Evolutionary conservation across 2,113 vertebrate genomes (phyloP).

Genomic region (Cololabis saira): DNA sequence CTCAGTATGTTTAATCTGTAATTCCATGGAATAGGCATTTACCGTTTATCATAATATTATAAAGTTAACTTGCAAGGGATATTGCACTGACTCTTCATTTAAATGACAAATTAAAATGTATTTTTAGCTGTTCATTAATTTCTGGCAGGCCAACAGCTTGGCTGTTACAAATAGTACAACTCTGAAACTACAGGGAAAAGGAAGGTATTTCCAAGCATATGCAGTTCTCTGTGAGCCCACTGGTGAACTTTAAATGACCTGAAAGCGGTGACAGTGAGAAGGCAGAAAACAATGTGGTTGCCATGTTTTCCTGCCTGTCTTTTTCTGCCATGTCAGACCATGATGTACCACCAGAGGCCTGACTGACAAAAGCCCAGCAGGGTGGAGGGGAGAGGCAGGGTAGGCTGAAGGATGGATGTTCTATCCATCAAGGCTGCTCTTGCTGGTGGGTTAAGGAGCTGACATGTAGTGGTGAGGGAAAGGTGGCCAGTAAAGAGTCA

Average conservation of each 20-base stretch:
- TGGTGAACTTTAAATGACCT: slow-evolving; percentile 79
- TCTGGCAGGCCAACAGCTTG: not conserved
- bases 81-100: slow-evolving; percentile 4
- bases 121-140: slow-evolving; percentile 50
- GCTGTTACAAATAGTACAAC: slow-evolving; percentile 36
- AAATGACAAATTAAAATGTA: slow-evolving; percentile 31
- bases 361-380: slow-evolving; percentile 74
- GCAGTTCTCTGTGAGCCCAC: slow-evolving; percentile 45
- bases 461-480: slow-evolving; percentile 72
- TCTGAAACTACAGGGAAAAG: not conserved
- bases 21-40: slow-evolving; percentile 1
- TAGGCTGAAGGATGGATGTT: slow-evolving; percentile 69
- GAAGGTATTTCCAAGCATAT: slow-evolving; percentile 42
- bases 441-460: slow-evolving; percentile 65
- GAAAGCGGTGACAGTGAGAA: slow-evolving; percentile 61
- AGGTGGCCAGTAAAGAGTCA: slow-evolving; percentile 77
- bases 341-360: slow-evolving; percentile 56
- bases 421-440: slow-evolving; percentile 74
- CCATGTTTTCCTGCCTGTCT: slow-evolving; percentile 70
- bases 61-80: slow-evolving; percentile 2
- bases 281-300: slow-evolving; percentile 73
- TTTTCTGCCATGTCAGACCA: slow-evolving; percentile 64
- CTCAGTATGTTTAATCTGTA: not conserved
- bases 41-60: slow-evolving; percentile 2
- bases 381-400: slow-evolving; percentile 34